Evolutionary conservation across 2,797 vertebrate genomes (phyloP), one percentile per base, ranked within the genome.

Genomic region (Choloepus didactylus): DNA sequence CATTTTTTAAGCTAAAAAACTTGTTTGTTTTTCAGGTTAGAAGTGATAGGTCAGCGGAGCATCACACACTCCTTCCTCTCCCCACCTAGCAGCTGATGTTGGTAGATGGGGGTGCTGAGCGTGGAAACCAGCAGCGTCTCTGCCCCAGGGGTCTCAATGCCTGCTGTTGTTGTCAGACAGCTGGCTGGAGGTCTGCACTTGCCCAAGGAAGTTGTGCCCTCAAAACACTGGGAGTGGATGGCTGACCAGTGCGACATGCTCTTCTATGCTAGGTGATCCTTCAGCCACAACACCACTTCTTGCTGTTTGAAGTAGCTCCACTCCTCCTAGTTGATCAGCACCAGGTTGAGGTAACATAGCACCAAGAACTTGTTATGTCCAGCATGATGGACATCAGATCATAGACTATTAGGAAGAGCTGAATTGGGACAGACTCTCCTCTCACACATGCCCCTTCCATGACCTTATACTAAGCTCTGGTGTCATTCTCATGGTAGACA

Each of bases 331-430:
- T 99, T 99, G 0, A 99, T 99, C 97, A 99, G 99, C 97, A 99
- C 99, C 97, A 99, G 98, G 96, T 99, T 99, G 98, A 99, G 99
- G 98, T 99, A 99, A 98, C 99, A 99, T 87, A 99, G 99, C 98
- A 99, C 99, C 0, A 99, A 99, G 98, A 99, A 99, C 98, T 99
- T 99, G 98, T 99, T 99, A 99, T 99, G 98, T 99, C 99, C 89
- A 99, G 98, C 99, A 99, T 99, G 16, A 99, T 99, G 66, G 99
- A 99, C 1, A 99, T 99, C 98, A 99, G 98, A 98, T 99, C 99
- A 0, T 99, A 99, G 77, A 99, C 99, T 3, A 99, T 99, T 96
- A 99, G 98, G 94, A 99, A 99, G 93, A 99, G 99, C 93, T 99
- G 98, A 97, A 99, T 99, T 0, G 99, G 99, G 97, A 99, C 99